These are phyloP conservation scores for Dryobotodes eremita DNA, from an alignment of 2,888 invertebrate genomes.

Conservation along the genomic window DNA sequence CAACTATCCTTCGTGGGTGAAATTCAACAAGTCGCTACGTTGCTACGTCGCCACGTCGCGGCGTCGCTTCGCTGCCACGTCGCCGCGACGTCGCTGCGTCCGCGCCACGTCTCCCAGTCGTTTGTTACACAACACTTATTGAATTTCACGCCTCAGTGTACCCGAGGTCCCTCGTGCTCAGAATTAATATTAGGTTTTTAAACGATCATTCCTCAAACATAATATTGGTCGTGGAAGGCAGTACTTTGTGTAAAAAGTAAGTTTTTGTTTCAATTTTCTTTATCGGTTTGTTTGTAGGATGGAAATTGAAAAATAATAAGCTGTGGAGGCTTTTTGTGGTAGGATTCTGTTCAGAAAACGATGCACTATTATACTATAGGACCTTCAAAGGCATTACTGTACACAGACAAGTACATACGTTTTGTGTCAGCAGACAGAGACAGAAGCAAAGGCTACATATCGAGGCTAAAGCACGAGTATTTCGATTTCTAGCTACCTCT, in stretches of 20 bases:
- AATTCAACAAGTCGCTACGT: constrained; percentile 73
- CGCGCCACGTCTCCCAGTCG: constrained; percentile 63
- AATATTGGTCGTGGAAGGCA: constrained; percentile 55
- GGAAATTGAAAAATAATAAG: constrained; percentile 42
- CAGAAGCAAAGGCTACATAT: constrained; percentile 16
- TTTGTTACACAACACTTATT: constrained; percentile 80
- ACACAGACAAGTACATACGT: neutral
- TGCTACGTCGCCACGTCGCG: constrained; percentile 59
- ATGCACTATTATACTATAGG: neutral
- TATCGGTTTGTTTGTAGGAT: constrained; percentile 23
- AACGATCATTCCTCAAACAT: constrained; percentile 63
- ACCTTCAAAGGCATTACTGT: neutral
- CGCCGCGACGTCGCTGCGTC: constrained; percentile 47
- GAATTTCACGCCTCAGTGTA: constrained; percentile 80
- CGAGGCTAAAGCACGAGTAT: constrained; percentile 1
- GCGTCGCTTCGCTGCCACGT: constrained; percentile 63
- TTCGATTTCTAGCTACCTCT: constrained; percentile 4
- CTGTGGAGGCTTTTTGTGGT: neutral
- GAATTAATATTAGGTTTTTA: constrained; percentile 76
- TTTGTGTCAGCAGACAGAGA: constrained; percentile 18
- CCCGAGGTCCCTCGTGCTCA: constrained; percentile 72
- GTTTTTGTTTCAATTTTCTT: constrained; percentile 46
- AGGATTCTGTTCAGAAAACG: neutral
- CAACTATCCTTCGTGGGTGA: constrained; percentile 51
- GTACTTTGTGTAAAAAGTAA: constrained; percentile 37